Base-by-base conservation (phyloP, 2,113 vertebrate genomes). In the Rhynchopsitta pachyrhyncha region DNA sequence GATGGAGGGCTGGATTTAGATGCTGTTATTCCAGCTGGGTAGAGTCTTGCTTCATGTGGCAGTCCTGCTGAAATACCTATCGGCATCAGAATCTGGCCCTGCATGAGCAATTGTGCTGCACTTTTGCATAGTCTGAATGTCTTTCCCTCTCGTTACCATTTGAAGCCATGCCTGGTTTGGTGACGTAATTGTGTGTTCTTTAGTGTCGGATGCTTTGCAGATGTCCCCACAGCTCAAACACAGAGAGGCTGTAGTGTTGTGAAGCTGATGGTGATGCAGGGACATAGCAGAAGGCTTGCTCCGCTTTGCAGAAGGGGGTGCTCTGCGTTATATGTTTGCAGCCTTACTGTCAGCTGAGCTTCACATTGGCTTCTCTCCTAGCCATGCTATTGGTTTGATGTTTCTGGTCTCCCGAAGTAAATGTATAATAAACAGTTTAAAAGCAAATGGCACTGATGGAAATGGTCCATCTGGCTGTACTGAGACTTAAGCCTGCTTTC, bases 241-340 rank as follows among this genome's bases (percentile, higher is more conserved):
- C 5, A 6, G 25, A 14, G 82, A 41, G 37, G 63, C 69, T 86
- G 28, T 20, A 83, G 82, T 39, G 19, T 16, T 2, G 1, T 22
- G 67, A 62, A 41, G 52, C 62, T 0, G 2, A 4, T 6, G 7
- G 66, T 0, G 0, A 20, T 12, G 4, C 0, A 0, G 19, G 66
- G 31, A 10, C 41, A 69, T 74, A 74, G 80, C 83, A 20, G 6
- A 67, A 84, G 64, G 19, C 66, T 52, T 16, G 2, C 49, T 4
- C 12, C 13, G 0, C 37, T 80, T 60, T 41, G 16, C 46, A 59
- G 47, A 49, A 70, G n/a, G 7, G 29, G n/a, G 6, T 76, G 69
- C 92, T 89, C 74, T 78, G 82, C 9, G 46, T 77, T 68, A 3
- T 18, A 31, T 59, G 57, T 29, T 78, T 2, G 3, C 53, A 82